Evolutionary conservation across 2,797 vertebrate genomes (phyloP).

Genomic region (Remorina albescens): DNA sequence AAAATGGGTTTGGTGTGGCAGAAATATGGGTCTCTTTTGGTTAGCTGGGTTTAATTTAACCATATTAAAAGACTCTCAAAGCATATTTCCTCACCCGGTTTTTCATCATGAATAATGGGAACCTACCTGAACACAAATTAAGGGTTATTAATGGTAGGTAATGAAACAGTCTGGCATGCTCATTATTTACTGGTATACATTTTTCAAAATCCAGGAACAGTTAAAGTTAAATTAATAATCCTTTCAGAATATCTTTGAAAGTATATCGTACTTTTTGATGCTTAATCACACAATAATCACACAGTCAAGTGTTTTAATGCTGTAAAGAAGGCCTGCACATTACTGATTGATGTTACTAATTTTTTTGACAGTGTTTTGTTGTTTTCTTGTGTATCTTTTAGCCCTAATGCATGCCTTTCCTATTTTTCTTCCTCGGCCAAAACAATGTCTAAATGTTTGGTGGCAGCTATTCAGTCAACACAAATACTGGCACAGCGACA

Average conservation of each 20-base stretch:
- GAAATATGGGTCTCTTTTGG: neutral
- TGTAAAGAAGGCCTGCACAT: neutral
- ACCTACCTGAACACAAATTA: too few relatives aligned
- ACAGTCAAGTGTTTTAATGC: neutral
- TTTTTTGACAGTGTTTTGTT: neutral
- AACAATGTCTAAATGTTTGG: constrained; percentile 66
- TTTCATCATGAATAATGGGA: too few relatives aligned
- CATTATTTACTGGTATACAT: too few relatives aligned
- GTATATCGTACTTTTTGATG: neutral
- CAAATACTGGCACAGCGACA: constrained; percentile 70
- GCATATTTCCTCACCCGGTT: neutral
- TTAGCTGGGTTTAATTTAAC: neutral
- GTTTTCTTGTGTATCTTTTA: constrained; percentile 14
- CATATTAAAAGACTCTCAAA: neutral
- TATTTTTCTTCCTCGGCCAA: constrained; percentile 48
- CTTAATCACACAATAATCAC: too few relatives aligned
- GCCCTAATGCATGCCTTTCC: constrained; percentile 12
- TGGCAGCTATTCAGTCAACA: constrained; percentile 72
- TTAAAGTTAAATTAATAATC: too few relatives aligned
- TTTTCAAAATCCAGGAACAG: neutral
- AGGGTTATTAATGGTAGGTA: neutral
- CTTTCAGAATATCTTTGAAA: neutral
- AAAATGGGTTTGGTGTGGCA: neutral
- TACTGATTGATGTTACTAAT: neutral
- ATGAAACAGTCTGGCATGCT: too few relatives aligned